Evolutionary conservation across 2,888 invertebrate genomes (phyloP).

Genomic region (Ormyrus nitidulus): DNA sequence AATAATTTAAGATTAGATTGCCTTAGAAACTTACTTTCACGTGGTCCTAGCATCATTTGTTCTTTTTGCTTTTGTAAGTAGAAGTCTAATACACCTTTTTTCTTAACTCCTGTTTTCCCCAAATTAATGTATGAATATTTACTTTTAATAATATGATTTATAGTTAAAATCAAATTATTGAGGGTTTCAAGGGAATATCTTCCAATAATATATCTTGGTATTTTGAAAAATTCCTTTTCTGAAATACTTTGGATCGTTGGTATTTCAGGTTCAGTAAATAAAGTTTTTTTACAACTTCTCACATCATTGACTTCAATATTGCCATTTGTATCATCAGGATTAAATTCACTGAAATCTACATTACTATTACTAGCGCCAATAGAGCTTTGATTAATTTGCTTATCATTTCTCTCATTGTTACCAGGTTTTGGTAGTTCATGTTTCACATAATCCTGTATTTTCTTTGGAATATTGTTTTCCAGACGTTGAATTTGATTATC

Average conservation of each 20-base stretch:
- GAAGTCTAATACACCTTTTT: conserved; percentile 68
- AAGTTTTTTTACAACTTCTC: conserved; percentile 65
- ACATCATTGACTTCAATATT: conserved; percentile 42
- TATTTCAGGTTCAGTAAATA: conserved; percentile 66
- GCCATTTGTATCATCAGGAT: conserved; percentile 34
- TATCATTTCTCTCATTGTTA: not conserved
- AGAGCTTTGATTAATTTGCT: conserved; percentile 24
- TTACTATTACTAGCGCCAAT: no score
- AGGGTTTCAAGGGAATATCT: conserved; percentile 64
- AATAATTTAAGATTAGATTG: not conserved
- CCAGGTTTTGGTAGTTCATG: conserved; percentile 15
- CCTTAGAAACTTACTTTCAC: conserved; percentile 59
- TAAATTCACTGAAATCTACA: not conserved
- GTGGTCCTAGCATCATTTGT: conserved; percentile 60
- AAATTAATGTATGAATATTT: conserved; percentile 68
- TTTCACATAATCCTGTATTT: conserved; percentile 58
- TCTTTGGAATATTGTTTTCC: conserved; percentile 62
- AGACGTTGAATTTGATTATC: conserved; percentile 62
- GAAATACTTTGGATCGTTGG: conserved; percentile 59
- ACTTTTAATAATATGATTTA: conserved; percentile 67
- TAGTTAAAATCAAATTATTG: conserved; percentile 63
- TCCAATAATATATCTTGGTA: conserved; percentile 71
- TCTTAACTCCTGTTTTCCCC: conserved; percentile 67
- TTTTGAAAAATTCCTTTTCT: conserved; percentile 63
- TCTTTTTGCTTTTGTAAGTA: conserved; percentile 67